A percentile compares a stretch with the other conserved stretches of the same genome.
Evolutionary conservation across 2,113 vertebrate genomes (phyloP).

Genomic region (Sceloporus tristichus): DNA sequence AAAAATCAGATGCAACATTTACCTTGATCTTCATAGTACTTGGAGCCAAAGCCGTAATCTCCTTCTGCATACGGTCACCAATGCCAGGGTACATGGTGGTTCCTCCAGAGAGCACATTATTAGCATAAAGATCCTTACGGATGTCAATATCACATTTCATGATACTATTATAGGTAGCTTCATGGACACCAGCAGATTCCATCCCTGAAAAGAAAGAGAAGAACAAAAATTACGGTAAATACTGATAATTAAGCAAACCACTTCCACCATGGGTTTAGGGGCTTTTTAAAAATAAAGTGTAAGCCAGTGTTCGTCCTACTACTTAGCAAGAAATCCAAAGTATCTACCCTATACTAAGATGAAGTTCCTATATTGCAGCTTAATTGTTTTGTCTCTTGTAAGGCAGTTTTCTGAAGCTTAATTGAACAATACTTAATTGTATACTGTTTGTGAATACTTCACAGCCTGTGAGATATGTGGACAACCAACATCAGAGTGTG

Average conservation of each 20-base stretch:
- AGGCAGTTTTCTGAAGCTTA: too few relatives aligned
- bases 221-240: not conserved
- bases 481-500: too few relatives aligned
- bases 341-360: too few relatives aligned
- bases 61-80: constrained; percentile 87
- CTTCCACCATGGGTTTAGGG: too few relatives aligned
- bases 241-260: not conserved
- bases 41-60: constrained; percentile 84
- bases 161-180: constrained; percentile 66
- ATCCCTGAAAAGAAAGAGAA: constrained; percentile 37
- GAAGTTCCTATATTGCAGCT: too few relatives aligned
- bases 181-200: constrained; percentile 50
- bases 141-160: constrained; percentile 91
- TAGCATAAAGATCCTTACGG: constrained; percentile 86
- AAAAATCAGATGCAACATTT: constrained; percentile 73
- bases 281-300: too few relatives aligned
- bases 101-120: constrained; percentile 86
- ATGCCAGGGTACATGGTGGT: constrained; percentile 86
- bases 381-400: too few relatives aligned
- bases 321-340: too few relatives aligned
- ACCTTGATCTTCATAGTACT: constrained; percentile 90
- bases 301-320: too few relatives aligned
- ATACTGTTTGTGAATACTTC: too few relatives aligned
- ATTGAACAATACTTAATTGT: too few relatives aligned
- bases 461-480: too few relatives aligned